Evolutionary conservation across 2,113 vertebrate species (phyloP), one percentile per base, ranked within the genome.

Genomic region (Corythoichthys intestinalis): DNA sequence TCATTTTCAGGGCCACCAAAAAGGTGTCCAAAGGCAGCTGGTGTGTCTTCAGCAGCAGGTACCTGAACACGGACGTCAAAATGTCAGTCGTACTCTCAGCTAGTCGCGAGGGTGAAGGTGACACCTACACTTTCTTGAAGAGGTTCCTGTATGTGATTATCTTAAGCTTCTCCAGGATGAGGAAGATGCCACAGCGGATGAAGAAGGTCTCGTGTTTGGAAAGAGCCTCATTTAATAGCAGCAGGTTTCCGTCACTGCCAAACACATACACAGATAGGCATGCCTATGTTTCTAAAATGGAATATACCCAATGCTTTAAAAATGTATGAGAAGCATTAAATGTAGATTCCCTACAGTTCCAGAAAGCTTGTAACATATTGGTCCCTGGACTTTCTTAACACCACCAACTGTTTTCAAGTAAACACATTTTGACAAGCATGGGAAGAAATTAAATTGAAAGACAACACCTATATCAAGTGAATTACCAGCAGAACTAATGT

Each of bases 121-220:
- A n/a, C 7, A 76, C 95, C 94, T 86, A 99, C 97, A 98, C 96
- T 96, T 96, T 98, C 88, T 99, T 98, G 78, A 97, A 98, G 73
- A 99, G 96, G 85, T 98, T 99, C 82, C 97, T 92, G 89, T 95
- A 98, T 0, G 96, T 98, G 91, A 98, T 99, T 78, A 98, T 95
- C 85, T 98, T 98, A 53, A 99, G 91, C 80, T 99, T 99, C 83
- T 99, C 97, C 5, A 99, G 93, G 85, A 99, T 99, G 69, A 99
- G 94, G 86, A 98, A 99, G 83, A 99, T 98, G 9, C 97, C 97
- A 1, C 97, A 98, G 81, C 97, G 95, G 85, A 98, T 98, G 84
- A 99, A 99, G 85, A 99, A 99, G 0, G 94, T 94, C 87, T 99
- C 97, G 0, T 99, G 96, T 83, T 93, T 95, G 47, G 91, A 80